Evolutionary conservation across 2,797 vertebrate species (phyloP).

Genomic region (Austrolebias charrua): DNA sequence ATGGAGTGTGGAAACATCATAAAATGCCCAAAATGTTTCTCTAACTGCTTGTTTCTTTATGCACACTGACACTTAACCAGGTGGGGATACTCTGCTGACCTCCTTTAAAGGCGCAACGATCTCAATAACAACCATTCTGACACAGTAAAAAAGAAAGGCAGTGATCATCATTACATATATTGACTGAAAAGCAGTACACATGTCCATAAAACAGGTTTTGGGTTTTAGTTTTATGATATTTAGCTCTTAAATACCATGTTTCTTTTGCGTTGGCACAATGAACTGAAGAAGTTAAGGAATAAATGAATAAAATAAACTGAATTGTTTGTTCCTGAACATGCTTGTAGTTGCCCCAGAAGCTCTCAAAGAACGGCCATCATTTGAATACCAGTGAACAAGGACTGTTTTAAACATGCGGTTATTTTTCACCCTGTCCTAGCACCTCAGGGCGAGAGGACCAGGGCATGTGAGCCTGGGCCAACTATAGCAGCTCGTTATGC

Average conservation of each 20-base stretch:
- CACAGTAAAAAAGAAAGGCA: too few relatives aligned
- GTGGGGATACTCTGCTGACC: too few relatives aligned
- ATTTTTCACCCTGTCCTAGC: conserved; percentile 70
- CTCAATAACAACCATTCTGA: too few relatives aligned
- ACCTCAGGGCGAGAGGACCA: conserved; percentile 72
- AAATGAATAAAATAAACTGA: conserved; percentile 27
- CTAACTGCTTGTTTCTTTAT: too few relatives aligned
- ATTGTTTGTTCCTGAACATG: conserved; percentile 52
- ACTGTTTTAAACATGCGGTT: conserved; percentile 73
- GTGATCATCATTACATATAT: conserved; percentile 16
- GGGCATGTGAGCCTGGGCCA: conserved; percentile 77
- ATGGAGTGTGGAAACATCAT: neutral
- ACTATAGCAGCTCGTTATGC: conserved; percentile 76
- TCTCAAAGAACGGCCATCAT: conserved; percentile 55
- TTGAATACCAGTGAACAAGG: conserved; percentile 69
- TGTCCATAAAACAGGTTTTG: neutral
- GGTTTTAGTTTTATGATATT: conserved; percentile 14
- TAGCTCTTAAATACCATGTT: conserved; percentile 14
- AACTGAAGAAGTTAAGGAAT: conserved; percentile 6
- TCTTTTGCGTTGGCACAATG: neutral
- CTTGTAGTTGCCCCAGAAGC: conserved; percentile 45
- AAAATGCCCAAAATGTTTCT: too few relatives aligned
- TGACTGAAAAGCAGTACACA: neutral
- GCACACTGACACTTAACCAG: too few relatives aligned
- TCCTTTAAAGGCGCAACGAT: too few relatives aligned